phyloP scores from a whole-genome alignment of 2,797 vertebrate species.

The Aulostomus chinensis region DNA sequence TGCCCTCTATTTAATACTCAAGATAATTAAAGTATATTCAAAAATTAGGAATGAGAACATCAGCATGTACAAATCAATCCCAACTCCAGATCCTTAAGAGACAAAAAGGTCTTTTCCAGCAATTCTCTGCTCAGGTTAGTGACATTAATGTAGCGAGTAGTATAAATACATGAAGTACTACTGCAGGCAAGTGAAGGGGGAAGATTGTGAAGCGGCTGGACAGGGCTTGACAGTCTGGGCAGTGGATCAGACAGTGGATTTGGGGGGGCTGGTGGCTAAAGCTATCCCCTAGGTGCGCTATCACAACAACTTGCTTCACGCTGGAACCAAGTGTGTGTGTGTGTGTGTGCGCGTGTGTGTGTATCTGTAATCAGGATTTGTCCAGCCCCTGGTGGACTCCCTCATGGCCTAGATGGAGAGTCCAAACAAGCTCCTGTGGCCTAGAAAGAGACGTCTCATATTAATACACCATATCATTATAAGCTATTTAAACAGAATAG shows the following conservation, averaged over 20 bases:
- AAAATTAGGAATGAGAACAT: slow-evolving; percentile 69
- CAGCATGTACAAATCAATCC: slow-evolving; percentile 73
- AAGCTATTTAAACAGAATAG: slow-evolving; percentile 7
- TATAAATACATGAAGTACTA: too few species aligned
- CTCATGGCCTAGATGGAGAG: slow-evolving; percentile 61
- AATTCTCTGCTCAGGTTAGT: too few species aligned
- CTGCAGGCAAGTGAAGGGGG: slow-evolving; percentile 51
- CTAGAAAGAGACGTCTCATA: slow-evolving; percentile 59
- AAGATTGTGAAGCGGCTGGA: slow-evolving; percentile 54
- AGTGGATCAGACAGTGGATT: slow-evolving; percentile 81
- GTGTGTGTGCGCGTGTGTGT: slow-evolving; percentile 18
- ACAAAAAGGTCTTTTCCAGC: too few species aligned
- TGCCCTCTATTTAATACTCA: slow-evolving; percentile 76
- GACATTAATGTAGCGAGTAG: too few species aligned
- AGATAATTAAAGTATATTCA: slow-evolving; percentile 80
- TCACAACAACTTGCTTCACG: slow-evolving; percentile 59
- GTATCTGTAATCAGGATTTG: slow-evolving; percentile 56
- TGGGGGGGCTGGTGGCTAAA: slow-evolving; percentile 65
- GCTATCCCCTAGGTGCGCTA: slow-evolving; percentile 68
- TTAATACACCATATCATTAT: too few species aligned
- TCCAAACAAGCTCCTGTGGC: slow-evolving; percentile 49
- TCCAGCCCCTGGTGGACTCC: slow-evolving; percentile 57
- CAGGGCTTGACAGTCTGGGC: slow-evolving; percentile 72
- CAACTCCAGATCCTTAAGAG: background rate
- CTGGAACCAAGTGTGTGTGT: slow-evolving; percentile 40